phyloP scores from a whole-genome alignment of 1,140 invertebrate species.

The Glomeris maerens region DNA sequence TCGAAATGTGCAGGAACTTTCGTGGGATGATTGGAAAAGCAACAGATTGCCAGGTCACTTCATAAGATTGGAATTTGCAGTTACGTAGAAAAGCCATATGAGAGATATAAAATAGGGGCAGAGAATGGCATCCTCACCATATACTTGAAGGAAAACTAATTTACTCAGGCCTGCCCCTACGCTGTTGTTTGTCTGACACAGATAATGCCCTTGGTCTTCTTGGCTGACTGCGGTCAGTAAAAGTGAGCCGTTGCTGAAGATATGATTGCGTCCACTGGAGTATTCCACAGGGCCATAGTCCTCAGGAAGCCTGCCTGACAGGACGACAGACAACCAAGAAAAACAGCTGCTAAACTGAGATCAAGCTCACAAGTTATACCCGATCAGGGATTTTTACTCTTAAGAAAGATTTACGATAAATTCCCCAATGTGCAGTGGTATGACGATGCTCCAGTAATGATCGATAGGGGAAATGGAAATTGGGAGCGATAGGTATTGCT shows the following conservation, averaged over 20 bases:
- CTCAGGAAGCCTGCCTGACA: not conserved
- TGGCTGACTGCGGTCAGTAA: constrained; percentile 28
- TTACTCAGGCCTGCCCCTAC: constrained; percentile 34
- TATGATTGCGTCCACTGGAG: not conserved
- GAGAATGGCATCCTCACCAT: constrained; percentile 30
- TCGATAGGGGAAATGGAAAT: too few relatives aligned
- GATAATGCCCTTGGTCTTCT: constrained; percentile 31
- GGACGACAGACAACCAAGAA: not conserved
- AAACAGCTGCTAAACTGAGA: not conserved
- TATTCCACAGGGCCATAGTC: not conserved
- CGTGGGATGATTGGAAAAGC: constrained; percentile 26
- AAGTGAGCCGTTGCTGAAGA: constrained; percentile 28
- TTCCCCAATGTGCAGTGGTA: too few relatives aligned
- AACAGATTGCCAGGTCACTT: too few relatives aligned
- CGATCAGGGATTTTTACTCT: too few relatives aligned
- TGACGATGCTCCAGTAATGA: too few relatives aligned
- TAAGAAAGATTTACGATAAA: too few relatives aligned
- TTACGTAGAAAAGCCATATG: too few relatives aligned
- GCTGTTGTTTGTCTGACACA: constrained; percentile 34
- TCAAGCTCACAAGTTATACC: too few relatives aligned
- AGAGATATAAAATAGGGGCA: too few relatives aligned
- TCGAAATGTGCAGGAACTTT: constrained; percentile 82
- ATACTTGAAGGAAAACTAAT: constrained; percentile 31
- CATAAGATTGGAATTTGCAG: too few relatives aligned
- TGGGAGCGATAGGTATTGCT: too few relatives aligned